Evolutionary conservation across 2,113 vertebrate genomes (phyloP).

Genomic region (Diadophis punctatus): DNA sequence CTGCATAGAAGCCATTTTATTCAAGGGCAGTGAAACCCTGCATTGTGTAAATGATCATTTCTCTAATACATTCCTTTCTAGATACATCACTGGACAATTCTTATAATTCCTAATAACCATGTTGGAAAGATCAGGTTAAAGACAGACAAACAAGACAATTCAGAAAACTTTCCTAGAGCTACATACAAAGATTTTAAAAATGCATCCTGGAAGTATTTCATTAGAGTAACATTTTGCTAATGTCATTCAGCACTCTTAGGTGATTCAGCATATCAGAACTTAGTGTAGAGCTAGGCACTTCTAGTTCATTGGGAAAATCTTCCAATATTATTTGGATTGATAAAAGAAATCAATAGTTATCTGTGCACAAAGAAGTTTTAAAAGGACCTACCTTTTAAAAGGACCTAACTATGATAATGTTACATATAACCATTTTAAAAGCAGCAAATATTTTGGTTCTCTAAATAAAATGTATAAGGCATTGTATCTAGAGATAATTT

Average conservation of each 20-base stretch:
- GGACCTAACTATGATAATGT: constrained; percentile 15
- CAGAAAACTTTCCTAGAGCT: background rate
- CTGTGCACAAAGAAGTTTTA: background rate
- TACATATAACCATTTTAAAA: constrained; percentile 34
- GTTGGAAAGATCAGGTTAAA: background rate
- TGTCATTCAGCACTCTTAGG: background rate
- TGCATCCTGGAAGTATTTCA: background rate
- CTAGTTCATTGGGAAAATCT: background rate
- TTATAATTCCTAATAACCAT: background rate
- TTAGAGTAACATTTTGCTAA: background rate
- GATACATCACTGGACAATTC: background rate
- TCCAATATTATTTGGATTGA: background rate
- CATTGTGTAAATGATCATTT: background rate
- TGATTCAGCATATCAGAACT: background rate
- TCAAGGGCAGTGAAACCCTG: background rate
- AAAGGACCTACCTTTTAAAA: background rate
- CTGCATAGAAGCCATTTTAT: background rate
- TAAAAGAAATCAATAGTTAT: background rate
- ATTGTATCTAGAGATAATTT: constrained; percentile 8
- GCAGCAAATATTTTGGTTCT: constrained; percentile 50
- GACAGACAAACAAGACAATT: background rate
- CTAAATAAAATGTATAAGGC: constrained; percentile 3
- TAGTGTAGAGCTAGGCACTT: background rate
- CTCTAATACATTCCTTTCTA: background rate
- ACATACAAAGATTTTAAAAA: background rate